Conservation (phyloP, 2,888 invertebrate genomes). For the Euplexia lucipara region DNA sequence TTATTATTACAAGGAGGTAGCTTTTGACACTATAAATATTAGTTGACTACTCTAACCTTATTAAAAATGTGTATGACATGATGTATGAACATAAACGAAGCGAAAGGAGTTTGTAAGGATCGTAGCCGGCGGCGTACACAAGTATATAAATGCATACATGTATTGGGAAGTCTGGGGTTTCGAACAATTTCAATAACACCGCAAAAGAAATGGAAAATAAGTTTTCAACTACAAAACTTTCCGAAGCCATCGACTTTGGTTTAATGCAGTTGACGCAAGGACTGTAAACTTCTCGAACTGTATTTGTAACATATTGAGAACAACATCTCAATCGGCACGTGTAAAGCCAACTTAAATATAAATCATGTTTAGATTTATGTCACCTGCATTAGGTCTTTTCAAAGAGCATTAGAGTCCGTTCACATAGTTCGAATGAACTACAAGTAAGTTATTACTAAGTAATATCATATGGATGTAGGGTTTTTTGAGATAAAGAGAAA, state of each 20-base stretch:
- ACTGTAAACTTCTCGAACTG: not conserved
- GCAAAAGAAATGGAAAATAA: not conserved
- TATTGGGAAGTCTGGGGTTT: not conserved
- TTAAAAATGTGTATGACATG: too few relatives aligned
- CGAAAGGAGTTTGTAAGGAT: too few relatives aligned
- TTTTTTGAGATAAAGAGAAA: too few relatives aligned
- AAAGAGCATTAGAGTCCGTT: not conserved
- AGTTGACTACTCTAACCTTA: too few relatives aligned
- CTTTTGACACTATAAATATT: too few relatives aligned
- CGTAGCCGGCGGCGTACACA: too few relatives aligned
- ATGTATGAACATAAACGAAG: too few relatives aligned
- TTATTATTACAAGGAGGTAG: too few relatives aligned
- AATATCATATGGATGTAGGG: not conserved
- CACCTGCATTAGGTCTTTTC: conserved; percentile 14
- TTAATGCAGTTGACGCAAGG: conserved; percentile 1
- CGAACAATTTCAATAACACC: not conserved
- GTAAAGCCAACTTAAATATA: conserved; percentile 6
- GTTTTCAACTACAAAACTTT: conserved; percentile 8
- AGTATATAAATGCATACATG: too few relatives aligned
- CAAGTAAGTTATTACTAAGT: not conserved
- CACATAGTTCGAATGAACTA: too few relatives aligned
- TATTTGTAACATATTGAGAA: conserved; percentile 1
- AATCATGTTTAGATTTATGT: conserved; percentile 21
- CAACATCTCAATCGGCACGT: conserved; percentile 2
- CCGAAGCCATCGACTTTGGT: not conserved